Conservation (phyloP, 1,140 invertebrate genomes). For the Drosophila neocordata region DNA sequence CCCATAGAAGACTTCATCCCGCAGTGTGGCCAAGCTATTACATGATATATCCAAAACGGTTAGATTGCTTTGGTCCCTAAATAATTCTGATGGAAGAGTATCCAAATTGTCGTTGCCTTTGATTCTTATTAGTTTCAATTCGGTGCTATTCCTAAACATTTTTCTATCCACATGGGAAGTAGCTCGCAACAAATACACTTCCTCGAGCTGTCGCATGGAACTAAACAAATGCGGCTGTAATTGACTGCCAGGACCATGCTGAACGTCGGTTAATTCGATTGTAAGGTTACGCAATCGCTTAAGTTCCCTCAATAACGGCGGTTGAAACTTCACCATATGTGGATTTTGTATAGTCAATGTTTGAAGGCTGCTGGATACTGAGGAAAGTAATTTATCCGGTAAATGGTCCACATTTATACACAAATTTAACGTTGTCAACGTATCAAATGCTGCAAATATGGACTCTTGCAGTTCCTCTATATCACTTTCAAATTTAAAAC, state of each 20-base stretch:
- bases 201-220: constrained; percentile 81
- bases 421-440: constrained; percentile 46
- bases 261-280: constrained; percentile 23
- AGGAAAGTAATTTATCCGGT: constrained; percentile 40
- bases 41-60: constrained; percentile 84
- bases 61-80: constrained; percentile 85
- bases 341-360: constrained; percentile 55
- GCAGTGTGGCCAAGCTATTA: constrained; percentile 84
- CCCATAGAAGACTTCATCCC: constrained; percentile 83
- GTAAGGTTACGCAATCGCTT: constrained; percentile 57
- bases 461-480: constrained; percentile 37
- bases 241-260: not conserved
- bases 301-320: constrained; percentile 38
- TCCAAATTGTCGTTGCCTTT: constrained; percentile 84
- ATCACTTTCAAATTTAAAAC: constrained; percentile 54
- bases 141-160: constrained; percentile 84
- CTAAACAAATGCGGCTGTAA: constrained; percentile 45
- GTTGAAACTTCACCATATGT: constrained; percentile 39
- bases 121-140: constrained; percentile 84
- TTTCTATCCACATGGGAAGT: constrained; percentile 83
- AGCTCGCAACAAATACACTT: constrained; percentile 82
- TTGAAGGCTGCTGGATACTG: constrained; percentile 42
- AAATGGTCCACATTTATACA: constrained; percentile 35
- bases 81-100: constrained; percentile 84
- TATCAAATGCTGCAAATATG: constrained; percentile 54